Conservation (phyloP, 2,888 invertebrate species). For the Neoascia interrupta region DNA sequence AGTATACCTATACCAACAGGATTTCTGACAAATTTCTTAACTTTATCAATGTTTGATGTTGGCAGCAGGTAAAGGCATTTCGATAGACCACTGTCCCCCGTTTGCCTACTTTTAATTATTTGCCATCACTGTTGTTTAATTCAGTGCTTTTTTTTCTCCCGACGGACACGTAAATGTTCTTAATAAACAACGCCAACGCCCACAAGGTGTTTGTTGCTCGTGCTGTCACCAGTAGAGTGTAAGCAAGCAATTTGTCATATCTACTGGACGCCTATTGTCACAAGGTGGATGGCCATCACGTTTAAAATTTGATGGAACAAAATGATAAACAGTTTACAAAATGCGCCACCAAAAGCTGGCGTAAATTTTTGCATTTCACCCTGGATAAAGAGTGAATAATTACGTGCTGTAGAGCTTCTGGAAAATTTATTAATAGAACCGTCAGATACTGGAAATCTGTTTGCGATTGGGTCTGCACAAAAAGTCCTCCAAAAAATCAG, state of each 20-base stretch:
- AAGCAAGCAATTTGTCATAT: not conserved
- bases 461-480: no score
- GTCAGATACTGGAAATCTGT: no score
- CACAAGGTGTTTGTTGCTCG: no score
- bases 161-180: constrained; percentile 7
- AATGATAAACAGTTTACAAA: constrained; percentile 6
- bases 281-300: not conserved
- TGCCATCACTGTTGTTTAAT: not conserved
- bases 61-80: constrained; percentile 34
- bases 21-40: constrained; percentile 52
- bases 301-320: not conserved
- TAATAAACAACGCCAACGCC: not conserved
- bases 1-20: not conserved
- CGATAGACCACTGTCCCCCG: constrained; percentile 3
- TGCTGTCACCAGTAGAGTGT: no score
- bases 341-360: no score
- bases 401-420: constrained; percentile 23
- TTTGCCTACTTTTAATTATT: not conserved
- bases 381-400: constrained; percentile 41
- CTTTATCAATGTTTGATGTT: constrained; percentile 58
- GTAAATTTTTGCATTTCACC: no score
- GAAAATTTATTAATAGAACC: no score
- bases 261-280: not conserved
- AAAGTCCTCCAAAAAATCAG: no score
- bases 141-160: no score